Evolutionary conservation across 2,888 invertebrate species (phyloP).

Genomic region (Eupsilia transversa): DNA sequence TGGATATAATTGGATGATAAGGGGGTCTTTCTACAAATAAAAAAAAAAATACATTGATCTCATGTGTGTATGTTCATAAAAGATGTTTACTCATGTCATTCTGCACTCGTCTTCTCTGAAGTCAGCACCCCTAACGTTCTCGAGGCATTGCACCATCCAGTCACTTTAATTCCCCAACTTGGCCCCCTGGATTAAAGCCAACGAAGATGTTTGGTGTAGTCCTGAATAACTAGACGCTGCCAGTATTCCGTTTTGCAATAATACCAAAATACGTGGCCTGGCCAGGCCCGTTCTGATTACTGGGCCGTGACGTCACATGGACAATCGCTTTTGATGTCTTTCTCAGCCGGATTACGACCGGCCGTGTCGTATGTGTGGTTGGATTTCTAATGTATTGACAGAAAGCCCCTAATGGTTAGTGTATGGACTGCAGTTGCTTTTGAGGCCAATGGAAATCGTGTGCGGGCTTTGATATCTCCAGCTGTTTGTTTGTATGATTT

Average conservation of each 20-base stretch:
- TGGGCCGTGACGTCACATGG: slow-evolving; percentile 50
- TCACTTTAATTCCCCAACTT: slow-evolving; percentile 62
- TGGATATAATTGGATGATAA: slow-evolving; percentile 7
- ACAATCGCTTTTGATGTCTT: slow-evolving; percentile 68
- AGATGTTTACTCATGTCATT: not conserved
- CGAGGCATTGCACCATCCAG: slow-evolving; percentile 66
- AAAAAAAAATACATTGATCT: not conserved
- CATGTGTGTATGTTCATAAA: not conserved
- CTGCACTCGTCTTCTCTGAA: not conserved
- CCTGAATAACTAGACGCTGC: slow-evolving; percentile 84
- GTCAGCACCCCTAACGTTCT: not conserved
- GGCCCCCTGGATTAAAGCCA: slow-evolving; percentile 87
- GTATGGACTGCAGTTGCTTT: slow-evolving; percentile 25
- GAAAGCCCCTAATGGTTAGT: slow-evolving; percentile 7
- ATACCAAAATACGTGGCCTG: slow-evolving; percentile 76
- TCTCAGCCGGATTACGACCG: slow-evolving; percentile 18
- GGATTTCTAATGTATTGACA: slow-evolving; percentile 43
- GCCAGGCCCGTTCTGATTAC: slow-evolving; percentile 69
- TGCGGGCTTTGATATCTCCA: slow-evolving; percentile 21
- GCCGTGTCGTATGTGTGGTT: slow-evolving; percentile 34
- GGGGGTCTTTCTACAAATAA: not conserved
- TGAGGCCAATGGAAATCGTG: slow-evolving; percentile 21
- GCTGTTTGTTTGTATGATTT: not conserved
- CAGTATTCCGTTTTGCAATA: slow-evolving; percentile 79
- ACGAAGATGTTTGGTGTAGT: slow-evolving; percentile 87